A percentile compares a stretch with the other conserved stretches of the same genome.
Evolutionary conservation across 2,888 invertebrate genomes (phyloP).

Genomic region (Nephrotoma flavescens): DNA sequence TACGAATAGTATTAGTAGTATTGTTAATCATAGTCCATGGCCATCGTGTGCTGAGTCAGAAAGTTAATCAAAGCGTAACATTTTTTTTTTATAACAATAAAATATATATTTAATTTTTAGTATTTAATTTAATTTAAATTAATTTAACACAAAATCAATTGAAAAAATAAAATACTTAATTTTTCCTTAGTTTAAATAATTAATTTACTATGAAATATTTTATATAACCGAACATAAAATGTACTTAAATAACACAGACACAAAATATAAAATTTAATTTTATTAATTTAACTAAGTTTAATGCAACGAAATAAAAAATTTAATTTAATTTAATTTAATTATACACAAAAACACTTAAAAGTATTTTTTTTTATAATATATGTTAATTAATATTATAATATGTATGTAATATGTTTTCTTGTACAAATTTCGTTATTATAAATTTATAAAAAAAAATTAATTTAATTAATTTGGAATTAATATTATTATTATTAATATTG

Average conservation of each 20-base stretch:
- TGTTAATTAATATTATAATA: too few relatives aligned
- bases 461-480: neutral
- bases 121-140: neutral
- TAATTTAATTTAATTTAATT: neutral
- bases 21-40: neutral
- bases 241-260: neutral
- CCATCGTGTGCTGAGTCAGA: constrained; percentile 3
- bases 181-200: neutral
- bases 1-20: neutral
- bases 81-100: neutral
- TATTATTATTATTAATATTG: neutral
- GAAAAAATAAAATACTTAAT: neutral
- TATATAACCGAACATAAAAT: neutral
- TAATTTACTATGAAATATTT: neutral
- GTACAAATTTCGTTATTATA: neutral
- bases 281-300: neutral
- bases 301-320: neutral
- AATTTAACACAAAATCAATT: neutral
- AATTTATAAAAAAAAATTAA: neutral
- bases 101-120: neutral
- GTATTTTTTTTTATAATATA: neutral
- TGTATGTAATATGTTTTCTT: neutral
- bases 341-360: neutral
- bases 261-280: constrained; percentile 1
- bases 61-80: neutral